Evolutionary conservation across 2,888 invertebrate genomes (phyloP), one percentile per base, ranked within the genome.

Genomic region (Mycalesis mineus): DNA sequence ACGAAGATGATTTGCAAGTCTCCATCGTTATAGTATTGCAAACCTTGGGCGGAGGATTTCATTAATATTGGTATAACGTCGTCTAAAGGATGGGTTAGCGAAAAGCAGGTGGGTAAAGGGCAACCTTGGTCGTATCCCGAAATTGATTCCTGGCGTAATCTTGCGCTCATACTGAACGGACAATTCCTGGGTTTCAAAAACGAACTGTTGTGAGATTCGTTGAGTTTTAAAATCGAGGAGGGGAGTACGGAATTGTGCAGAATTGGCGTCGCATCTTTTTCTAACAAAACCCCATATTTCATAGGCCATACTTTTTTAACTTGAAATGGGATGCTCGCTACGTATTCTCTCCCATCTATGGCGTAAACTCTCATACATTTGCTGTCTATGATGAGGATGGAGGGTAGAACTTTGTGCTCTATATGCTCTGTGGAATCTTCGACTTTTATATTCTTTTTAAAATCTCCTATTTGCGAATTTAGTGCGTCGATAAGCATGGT

Each of bases 11-110:
- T 93, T 76, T 92, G 92, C 52, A 92, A 65, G 42, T 92, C 91
- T 0, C 90, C 89, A 68, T 93, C 93, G n/a, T 92, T 92, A 60
- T 93, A 90, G 67, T 93, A 91, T 55, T 91, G 91, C 0, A 92
- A 75, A 0, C 88, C 87, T 56, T 90, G 89, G 0, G 83, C 85
- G 60, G 92, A 90, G 13, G 94, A 92, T 73, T 94, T 94, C 61
- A 94, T 91, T 7, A 96, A 83, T 36, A 98, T 92, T 0, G 98
- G 98, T 55, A 95, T 94, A 28, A 97, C 94, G 83, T 98, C 98
- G 78, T 98, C 96, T 53, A 98, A 84, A 0, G 98, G 98, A 90
- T 98, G 97, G 0, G 94, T 91, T 58, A 98, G 83, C 7, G 97
- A 96, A 80, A 96, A 98, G 48, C 97, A 91, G 0, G 95, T 93